phyloP scores from a whole-genome alignment of 2,797 vertebrate species.

The Fratercula arctica region DNA sequence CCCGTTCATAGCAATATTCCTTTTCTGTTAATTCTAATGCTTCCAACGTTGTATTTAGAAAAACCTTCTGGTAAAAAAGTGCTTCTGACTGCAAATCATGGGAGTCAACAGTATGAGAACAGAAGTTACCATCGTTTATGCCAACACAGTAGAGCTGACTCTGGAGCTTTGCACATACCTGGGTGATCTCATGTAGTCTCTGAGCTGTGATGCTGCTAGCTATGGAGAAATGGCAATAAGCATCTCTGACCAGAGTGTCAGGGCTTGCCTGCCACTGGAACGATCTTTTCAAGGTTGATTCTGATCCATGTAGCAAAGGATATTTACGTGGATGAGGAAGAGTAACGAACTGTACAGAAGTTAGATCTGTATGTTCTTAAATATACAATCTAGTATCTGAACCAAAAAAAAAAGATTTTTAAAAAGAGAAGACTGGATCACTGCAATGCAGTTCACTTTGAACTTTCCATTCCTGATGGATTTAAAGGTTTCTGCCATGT shows the following conservation, averaged over 20 bases:
- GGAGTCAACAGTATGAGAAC: background rate
- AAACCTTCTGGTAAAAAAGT: background rate
- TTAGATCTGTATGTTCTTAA: conserved; percentile 29
- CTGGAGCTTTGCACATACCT: conserved; percentile 54
- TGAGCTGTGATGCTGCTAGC: background rate
- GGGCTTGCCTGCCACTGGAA: background rate
- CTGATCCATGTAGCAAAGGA: conserved; percentile 43
- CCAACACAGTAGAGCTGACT: background rate
- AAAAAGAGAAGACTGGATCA: conserved; percentile 60
- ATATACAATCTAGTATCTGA: conserved; percentile 52
- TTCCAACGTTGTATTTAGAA: background rate
- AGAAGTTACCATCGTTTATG: conserved; percentile 18
- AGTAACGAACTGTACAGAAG: conserved; percentile 45
- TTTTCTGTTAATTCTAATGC: background rate
- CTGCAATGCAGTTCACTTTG: conserved; percentile 62
- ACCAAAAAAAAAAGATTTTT: conserved; percentile 59
- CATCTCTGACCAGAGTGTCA: background rate
- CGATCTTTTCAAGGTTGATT: conserved; percentile 13
- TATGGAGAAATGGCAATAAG: background rate
- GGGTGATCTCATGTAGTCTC: background rate
- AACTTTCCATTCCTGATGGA: conserved; percentile 42
- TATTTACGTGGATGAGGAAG: conserved; percentile 56
- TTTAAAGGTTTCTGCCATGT: conserved; percentile 60
- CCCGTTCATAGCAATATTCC: background rate
- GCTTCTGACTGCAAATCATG: background rate